Conservation (phyloP, 30 jellyfish, hydroid and myxozoan species). For the Turritopsis rubra region DNA sequence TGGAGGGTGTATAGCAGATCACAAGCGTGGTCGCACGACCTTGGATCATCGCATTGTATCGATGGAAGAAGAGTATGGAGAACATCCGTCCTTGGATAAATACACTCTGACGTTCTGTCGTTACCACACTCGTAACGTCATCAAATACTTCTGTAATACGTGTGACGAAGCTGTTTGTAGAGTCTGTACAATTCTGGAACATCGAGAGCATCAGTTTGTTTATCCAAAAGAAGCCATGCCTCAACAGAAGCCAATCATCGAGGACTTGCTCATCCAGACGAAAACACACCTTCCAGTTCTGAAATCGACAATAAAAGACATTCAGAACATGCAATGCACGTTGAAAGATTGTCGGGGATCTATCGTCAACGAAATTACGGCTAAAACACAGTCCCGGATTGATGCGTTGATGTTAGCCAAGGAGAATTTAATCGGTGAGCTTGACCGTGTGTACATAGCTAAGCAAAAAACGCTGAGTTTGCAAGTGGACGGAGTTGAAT, state of each 20-base stretch:
- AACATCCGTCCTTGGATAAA: constrained; percentile 65
- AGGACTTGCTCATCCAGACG: constrained; percentile 62
- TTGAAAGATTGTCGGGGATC: constrained; percentile 67
- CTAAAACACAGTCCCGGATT: constrained; percentile 79
- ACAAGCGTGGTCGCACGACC: constrained; percentile 71
- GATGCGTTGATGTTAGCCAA: constrained; percentile 75
- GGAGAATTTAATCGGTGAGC: constrained; percentile 52
- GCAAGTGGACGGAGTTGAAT: constrained; percentile 86
- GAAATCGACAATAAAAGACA: constrained; percentile 55
- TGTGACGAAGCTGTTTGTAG: constrained; percentile 97
- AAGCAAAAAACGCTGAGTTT: constrained; percentile 80
- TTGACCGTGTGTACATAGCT: constrained; percentile 54
- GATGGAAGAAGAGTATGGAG: constrained; percentile 64
- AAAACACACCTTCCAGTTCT: constrained; percentile 64
- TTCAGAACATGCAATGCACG: constrained; percentile 58
- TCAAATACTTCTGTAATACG: constrained; percentile 92
- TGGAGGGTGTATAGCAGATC: constrained; percentile 92
- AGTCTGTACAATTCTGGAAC: constrained; percentile 94
- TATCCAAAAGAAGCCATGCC: constrained; percentile 95
- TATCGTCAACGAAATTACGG: constrained; percentile 63
- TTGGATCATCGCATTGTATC: constrained; percentile 75
- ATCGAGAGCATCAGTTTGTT: constrained; percentile 94
- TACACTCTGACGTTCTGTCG: constrained; percentile 91
- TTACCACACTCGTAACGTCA: constrained; percentile 84
- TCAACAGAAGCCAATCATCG: constrained; percentile 78